Base-by-base conservation (phyloP, 1,140 invertebrate genomes). In the Stratiolaelaps scimitus region DNA sequence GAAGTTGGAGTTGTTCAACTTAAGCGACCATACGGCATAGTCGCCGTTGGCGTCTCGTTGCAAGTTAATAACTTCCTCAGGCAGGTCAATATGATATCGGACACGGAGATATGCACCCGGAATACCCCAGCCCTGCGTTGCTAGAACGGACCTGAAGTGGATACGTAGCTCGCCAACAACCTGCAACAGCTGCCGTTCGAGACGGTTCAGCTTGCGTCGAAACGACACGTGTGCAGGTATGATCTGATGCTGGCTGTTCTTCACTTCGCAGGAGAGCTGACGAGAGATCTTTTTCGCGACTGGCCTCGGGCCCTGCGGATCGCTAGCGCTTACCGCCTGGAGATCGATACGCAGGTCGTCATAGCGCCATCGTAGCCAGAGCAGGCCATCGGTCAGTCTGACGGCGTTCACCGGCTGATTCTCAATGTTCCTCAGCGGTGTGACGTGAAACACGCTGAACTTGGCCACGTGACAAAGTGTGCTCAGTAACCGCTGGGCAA, bases 11-110 rank as follows among this genome's bases (percentile, higher is more conserved):
- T 60, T 26, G 53, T 34, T 23, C 26, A 60, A 6, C 15, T 23
- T 15, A 29, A 60, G 15, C 15, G 53, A 29, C 53, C 53, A 60
- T 34, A 60, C 53, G 1, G 53, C 53, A 26, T 60, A 60, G 53
- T 60, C 23, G 26, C 53, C 53, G 10, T 15, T 60, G 23, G 53
- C 26, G 53, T 60, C 23, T 34, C 53, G 53, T 34, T 60, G 53
- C 26, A 60, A 60, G 34, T 60, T 60, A 20, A 60, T 60, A 19
- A 26, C 10, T 6, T 60, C 53, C 26, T 60, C 53, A 26, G 53
- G 34, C 15, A 60, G 53, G 26, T 17, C 34, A 29, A 34, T 60
- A 23, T 60, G 53, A 34, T 60, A 60, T 13, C 26, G 26, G 26
- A 60, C 34, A 29, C 34, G 26, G 15, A 60, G 53, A 34, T 2